phyloP scores from a whole-genome alignment of 2,113 vertebrate genomes.

The Mesoclemmys tuberculata region DNA sequence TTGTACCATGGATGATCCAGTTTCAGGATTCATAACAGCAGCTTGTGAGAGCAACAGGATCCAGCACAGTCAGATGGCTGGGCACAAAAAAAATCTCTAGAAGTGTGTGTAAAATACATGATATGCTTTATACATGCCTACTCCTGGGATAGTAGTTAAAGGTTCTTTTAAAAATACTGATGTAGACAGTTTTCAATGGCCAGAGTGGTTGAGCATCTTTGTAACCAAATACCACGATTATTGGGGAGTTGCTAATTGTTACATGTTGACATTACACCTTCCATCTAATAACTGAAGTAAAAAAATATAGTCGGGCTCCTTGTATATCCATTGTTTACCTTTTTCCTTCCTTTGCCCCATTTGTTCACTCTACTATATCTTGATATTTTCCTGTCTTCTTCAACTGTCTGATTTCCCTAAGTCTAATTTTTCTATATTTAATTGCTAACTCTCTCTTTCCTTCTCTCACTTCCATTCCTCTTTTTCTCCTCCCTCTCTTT shows the following conservation, averaged over 20 bases:
- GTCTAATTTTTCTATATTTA: neutral
- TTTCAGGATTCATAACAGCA: neutral
- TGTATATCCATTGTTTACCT: too few relatives aligned
- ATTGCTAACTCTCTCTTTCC: neutral
- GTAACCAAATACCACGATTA: neutral
- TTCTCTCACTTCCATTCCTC: neutral
- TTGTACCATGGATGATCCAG: too few relatives aligned
- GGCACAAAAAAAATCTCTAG: neutral
- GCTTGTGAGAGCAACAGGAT: neutral
- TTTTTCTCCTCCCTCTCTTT: neutral
- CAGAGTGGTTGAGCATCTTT: neutral
- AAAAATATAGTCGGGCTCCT: neutral
- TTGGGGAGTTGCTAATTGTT: neutral
- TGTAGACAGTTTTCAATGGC: neutral
- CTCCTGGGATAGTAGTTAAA: neutral
- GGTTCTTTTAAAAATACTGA: neutral
- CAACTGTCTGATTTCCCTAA: neutral
- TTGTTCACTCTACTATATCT: neutral
- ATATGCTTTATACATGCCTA: neutral
- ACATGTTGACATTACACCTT: neutral
- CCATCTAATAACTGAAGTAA: too few relatives aligned
- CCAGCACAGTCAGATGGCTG: neutral
- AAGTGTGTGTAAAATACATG: neutral
- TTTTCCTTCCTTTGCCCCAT: rapidly evolving
- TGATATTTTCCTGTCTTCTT: too few relatives aligned